Base-by-base conservation (phyloP, 1,140 invertebrate species). In the Lethrus apterus region DNA sequence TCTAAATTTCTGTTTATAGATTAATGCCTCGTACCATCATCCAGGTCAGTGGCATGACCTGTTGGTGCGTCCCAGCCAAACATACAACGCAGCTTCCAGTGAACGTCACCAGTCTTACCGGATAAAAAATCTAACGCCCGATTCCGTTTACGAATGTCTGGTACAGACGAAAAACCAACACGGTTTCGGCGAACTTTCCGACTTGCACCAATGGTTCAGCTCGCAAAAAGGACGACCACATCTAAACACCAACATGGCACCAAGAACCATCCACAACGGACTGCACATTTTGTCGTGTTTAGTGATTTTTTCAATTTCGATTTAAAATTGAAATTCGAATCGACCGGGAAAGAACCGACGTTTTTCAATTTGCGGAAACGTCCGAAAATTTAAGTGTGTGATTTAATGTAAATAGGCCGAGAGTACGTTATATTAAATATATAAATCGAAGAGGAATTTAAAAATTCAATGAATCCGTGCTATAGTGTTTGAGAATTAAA, bases 1-100 rank as follows among this genome's bases (percentile, higher is more conserved):
- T 26, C 13, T 7, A n/a, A n/a, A n/a, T n/a, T n/a, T n/a, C n/a
- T n/a, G 18, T 48, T 60, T 62, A 9, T 67, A 82, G 80, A 76
- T 80, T 56, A 85, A 85, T 65, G 77, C 82, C 54, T 76, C 81
- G 2, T 81, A 80, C 64, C 79, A 83, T 59, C 74, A 78, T 59
- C 79, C 79, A 0, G 81, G 81, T 0, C 75, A 79, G 45, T 86
- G 82, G 83, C 81, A 83, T 52, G 82, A 84, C 58, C 71, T 80
- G 31, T 38, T 66, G 1, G 57, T 67, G 5, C 58, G 59, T 34
- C 63, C 65, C 0, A 49, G 58, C 9, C 66, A 70, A 46, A 57
- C 34, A 5, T 63, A 56, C 52, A 60, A 62, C 26, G 30, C 63
- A 8, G 38, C 56, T 7, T 58, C 61, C 3, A 54, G 54, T 19